A percentile compares a stretch with the other conserved stretches of the same genome.
Evolutionary conservation across 2,888 invertebrate genomes (phyloP).

Genomic region (Escarpia spicata): DNA sequence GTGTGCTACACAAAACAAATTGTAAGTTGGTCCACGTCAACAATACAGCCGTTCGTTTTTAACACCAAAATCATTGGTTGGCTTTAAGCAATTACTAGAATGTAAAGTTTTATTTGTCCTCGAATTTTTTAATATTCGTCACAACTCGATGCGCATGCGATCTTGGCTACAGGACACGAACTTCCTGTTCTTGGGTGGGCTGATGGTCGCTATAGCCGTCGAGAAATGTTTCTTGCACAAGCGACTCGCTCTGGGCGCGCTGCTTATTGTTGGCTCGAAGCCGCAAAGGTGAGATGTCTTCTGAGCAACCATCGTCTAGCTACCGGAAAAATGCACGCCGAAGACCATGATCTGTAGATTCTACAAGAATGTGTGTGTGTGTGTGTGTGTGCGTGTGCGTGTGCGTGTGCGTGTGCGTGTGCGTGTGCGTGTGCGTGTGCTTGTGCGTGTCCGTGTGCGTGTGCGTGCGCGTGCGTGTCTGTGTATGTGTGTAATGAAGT

Average conservation of each 20-base stretch:
- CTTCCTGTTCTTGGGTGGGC: constrained; percentile 72
- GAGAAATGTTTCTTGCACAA: constrained; percentile 87
- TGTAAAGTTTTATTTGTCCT: not conserved
- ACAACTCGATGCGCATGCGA: constrained; percentile 31
- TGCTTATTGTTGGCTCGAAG: constrained; percentile 69
- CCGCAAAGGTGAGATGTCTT: constrained; percentile 33
- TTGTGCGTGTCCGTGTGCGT: too few species aligned
- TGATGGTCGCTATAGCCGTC: constrained; percentile 87
- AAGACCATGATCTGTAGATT: not conserved
- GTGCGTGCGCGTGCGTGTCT: too few species aligned
- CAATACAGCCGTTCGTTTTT: too few species aligned
- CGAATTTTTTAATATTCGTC: constrained; percentile 17
- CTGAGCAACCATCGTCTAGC: not conserved
- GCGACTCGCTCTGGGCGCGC: constrained; percentile 82
- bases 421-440: too few species aligned
- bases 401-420: too few species aligned
- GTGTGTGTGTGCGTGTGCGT: too few species aligned
- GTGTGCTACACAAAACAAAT: too few species aligned
- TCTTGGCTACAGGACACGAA: constrained; percentile 36
- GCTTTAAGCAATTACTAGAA: too few species aligned
- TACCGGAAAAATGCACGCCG: not conserved
- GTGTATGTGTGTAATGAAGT: not conserved
- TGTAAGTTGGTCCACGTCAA: too few species aligned
- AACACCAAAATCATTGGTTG: too few species aligned
- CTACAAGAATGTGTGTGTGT: too few species aligned